Conservation (phyloP, 2,113 vertebrate species). For the Bos indicus region DNA sequence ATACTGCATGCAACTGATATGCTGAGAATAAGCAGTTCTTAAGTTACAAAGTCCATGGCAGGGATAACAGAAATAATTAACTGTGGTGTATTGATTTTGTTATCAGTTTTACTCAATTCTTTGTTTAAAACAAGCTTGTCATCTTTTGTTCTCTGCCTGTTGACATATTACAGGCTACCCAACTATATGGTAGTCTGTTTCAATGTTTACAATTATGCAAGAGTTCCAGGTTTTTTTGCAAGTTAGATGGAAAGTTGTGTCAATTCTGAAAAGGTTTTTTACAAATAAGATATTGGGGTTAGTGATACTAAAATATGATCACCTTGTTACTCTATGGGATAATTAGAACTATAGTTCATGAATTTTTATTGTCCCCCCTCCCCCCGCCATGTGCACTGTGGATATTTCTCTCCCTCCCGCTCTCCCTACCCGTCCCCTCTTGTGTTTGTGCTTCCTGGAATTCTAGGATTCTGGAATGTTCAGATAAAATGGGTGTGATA, state of each 20-base stretch:
- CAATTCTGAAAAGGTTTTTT: constrained; percentile 13
- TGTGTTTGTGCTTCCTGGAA: not conserved
- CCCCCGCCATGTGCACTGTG: not conserved
- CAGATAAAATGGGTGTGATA: not conserved
- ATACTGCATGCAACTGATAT: not conserved
- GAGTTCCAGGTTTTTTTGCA: not conserved
- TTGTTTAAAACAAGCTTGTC: not conserved
- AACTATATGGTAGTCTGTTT: not conserved
- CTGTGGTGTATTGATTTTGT: not conserved
- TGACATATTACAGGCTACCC: not conserved
- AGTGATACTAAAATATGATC: not conserved
- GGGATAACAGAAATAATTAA: constrained; percentile 7
- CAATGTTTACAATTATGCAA: not conserved
- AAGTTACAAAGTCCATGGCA: not conserved
- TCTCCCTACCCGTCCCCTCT: not conserved
- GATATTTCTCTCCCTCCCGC: not conserved
- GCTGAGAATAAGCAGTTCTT: not conserved
- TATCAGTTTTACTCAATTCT: not conserved
- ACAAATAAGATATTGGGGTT: not conserved
- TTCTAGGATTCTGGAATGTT: not conserved
- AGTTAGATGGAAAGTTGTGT: not conserved
- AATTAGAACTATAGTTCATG: not conserved
- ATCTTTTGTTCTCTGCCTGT: not conserved
- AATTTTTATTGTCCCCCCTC: not conserved
- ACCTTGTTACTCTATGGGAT: not conserved